Conservation (phyloP, 2,797 vertebrate genomes). For the Synaphobranchus kaupii region DNA sequence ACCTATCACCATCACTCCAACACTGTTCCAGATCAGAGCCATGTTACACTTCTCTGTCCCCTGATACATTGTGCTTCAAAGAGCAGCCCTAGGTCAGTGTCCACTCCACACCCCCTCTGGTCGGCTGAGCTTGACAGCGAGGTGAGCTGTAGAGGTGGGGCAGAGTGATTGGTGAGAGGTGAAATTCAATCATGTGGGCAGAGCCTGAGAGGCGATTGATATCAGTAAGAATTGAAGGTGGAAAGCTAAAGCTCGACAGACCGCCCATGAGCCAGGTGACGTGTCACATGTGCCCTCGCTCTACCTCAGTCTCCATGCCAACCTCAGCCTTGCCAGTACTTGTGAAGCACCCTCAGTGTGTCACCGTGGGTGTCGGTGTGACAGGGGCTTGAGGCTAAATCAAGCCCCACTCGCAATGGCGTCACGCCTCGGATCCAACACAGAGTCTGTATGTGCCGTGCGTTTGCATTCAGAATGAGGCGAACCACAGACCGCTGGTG, state of each 20-base stretch:
- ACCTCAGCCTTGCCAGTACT: background rate
- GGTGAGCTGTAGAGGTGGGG: background rate
- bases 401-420: background rate
- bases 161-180: background rate
- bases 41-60: background rate
- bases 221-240: background rate
- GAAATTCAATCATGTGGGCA: background rate
- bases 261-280: background rate
- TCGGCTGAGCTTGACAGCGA: background rate
- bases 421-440: background rate
- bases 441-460: background rate
- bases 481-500: background rate
- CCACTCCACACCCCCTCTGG: background rate
- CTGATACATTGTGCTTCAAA: background rate
- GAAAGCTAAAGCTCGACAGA: background rate
- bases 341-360: conserved; percentile 11
- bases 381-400: background rate
- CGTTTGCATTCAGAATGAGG: background rate
- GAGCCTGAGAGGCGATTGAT: background rate
- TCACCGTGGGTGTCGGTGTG: background rate
- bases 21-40: background rate
- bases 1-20: background rate
- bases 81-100: background rate
- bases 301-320: conserved; percentile 2
- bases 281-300: background rate